These are phyloP conservation scores for Drosophila virilis DNA, from an alignment of 1,140 invertebrate species.

Conservation along the genomic window DNA sequence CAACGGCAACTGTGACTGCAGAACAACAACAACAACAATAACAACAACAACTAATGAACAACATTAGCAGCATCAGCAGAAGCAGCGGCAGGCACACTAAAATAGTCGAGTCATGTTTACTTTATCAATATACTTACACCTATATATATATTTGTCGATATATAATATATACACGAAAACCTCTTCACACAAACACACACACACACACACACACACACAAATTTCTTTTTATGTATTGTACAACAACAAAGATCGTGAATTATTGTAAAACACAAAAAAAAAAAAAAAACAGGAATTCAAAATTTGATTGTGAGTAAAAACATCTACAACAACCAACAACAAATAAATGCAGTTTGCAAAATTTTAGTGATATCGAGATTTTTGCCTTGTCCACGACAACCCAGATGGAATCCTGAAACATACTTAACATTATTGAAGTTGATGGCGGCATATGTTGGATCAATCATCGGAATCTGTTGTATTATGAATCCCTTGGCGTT, in stretches of 20 bases:
- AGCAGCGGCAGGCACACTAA: conserved; percentile 26
- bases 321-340: conserved; percentile 14
- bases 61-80: neutral
- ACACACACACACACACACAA: conserved; percentile 24
- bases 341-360: conserved; percentile 68
- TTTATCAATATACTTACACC: conserved; percentile 28
- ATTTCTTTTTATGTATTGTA: conserved; percentile 63
- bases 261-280: neutral
- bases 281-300: conserved; percentile 25
- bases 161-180: conserved; percentile 7
- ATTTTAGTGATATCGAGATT: conserved; percentile 64
- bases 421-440: too few relatives aligned
- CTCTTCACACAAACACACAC: conserved; percentile 2
- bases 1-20: neutral
- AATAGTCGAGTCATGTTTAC: conserved; percentile 42
- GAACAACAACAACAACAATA: neutral
- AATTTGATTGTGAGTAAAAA: conserved; percentile 48
- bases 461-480: too few relatives aligned
- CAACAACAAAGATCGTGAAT: conserved; percentile 28
- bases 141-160: conserved; percentile 14
- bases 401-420: too few relatives aligned
- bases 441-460: too few relatives aligned
- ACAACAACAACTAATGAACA: neutral
- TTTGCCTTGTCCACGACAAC: neutral
- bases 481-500: too few relatives aligned